Evolutionary conservation across 92 coral and sea anemone species (phyloP), one percentile per base, ranked within the genome.

Genomic region (Palythoa caribaeorum): DNA sequence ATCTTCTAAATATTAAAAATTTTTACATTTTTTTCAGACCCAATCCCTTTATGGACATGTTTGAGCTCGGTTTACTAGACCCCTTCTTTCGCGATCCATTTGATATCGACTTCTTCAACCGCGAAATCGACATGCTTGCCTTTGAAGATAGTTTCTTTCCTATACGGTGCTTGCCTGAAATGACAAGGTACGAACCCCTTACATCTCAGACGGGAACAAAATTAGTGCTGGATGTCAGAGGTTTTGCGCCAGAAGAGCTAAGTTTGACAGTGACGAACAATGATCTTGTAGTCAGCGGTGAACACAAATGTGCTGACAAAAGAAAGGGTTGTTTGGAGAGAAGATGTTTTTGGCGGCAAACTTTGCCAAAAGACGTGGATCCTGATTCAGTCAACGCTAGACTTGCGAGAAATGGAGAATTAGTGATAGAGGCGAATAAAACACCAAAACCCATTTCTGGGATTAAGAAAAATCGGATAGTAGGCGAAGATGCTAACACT

Each of bases 221-320:
- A 62, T 69, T 93, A 14, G 44, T 70, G 38, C 10, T 91, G 79
- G 88, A 89, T 51, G 89, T 91, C n/a, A 5, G 73, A 51, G 96
- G 92, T 51, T 93, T 89, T 62, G 28, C 47, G 17, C 96, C 91
- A 20, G 75, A 77, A 38, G 96, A 93, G 12, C 84, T 93, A 9
- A 88, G 92, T 2, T 47, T 91, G 84, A 89, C 78, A 73, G 54
- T 89, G 54, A 39, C 48, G 15, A 89, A 88, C 1, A 87, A 77
- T 1, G 86, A 89, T 20, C 74, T 93, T 21, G 60, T 86, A 6
- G 77, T 91, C 19, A 65, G 13, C 37, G 94, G 93, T 12, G 17
- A 28, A 1, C 91, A 83, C 62, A 79, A 20, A 0, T 81, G 88
- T 47, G 16, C 68, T 5, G 3, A 84, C 19, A 86, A 53, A 68